These are phyloP conservation scores for Propithecus perrieri DNA, from an alignment of 2,797 vertebrate species.

Conservation along the genomic window DNA sequence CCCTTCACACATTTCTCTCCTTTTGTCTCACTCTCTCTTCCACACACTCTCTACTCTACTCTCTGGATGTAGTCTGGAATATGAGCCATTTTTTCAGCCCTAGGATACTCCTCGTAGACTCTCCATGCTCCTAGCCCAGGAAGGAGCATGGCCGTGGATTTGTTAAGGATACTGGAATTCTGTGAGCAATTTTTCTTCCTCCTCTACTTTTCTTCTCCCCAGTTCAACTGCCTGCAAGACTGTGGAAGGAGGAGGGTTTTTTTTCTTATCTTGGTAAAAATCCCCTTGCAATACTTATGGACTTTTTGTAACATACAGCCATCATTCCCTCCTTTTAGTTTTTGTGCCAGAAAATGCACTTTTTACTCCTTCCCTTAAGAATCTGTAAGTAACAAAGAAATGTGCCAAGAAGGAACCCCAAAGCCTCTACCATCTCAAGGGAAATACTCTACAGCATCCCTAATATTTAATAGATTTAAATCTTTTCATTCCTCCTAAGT, in stretches of 20 bases:
- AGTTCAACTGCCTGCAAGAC: not conserved
- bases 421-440: conserved; percentile 29
- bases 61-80: not conserved
- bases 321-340: not conserved
- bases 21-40: not conserved
- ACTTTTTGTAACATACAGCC: not conserved
- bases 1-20: not conserved
- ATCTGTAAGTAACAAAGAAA: not conserved
- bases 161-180: not conserved
- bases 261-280: not conserved
- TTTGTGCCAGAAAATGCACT: not conserved
- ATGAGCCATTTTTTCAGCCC: not conserved
- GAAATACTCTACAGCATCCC: conserved; percentile 15
- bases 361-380: not conserved
- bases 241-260: not conserved
- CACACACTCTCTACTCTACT: rapidly evolving
- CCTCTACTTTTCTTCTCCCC: not conserved
- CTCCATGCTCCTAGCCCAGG: not conserved
- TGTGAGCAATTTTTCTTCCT: not conserved
- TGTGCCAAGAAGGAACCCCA: not conserved
- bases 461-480: conserved; percentile 65
- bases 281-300: not conserved
- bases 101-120: not conserved
- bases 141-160: not conserved
- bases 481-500: conserved; percentile 57